Evolutionary conservation across 1,140 invertebrate species (phyloP).

Genomic region (Stegodyphus mimosarum): DNA sequence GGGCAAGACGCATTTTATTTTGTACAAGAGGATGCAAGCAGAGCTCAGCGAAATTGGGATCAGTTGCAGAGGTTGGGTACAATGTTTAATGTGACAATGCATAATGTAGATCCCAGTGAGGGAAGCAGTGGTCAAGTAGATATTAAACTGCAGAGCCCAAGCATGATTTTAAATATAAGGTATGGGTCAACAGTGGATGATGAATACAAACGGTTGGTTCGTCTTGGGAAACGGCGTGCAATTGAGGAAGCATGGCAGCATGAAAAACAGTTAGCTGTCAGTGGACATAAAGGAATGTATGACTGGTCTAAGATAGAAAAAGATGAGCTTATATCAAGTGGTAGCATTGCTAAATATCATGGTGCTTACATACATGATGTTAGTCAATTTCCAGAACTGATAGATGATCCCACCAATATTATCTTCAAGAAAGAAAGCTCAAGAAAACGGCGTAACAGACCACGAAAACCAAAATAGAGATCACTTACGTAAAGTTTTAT

Average conservation of each 20-base stretch:
- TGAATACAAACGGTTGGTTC: conserved; percentile 86
- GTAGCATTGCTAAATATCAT: conserved; percentile 84
- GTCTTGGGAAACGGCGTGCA: conserved; percentile 87
- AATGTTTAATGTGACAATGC: conserved; percentile 93
- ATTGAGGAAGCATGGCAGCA: conserved; percentile 91
- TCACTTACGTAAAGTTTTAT: neutral
- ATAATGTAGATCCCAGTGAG: conserved; percentile 61
- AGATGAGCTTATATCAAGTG: conserved; percentile 87
- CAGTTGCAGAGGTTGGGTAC: conserved; percentile 78
- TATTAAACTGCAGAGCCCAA: conserved; percentile 68
- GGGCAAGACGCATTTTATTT: conserved; percentile 95
- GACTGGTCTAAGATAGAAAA: conserved; percentile 78
- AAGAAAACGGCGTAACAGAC: conserved; percentile 62
- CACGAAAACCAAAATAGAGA: conserved; percentile 60
- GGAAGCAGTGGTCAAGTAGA: conserved; percentile 64
- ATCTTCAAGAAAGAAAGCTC: conserved; percentile 75
- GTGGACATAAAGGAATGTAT: conserved; percentile 73
- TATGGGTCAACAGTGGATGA: conserved; percentile 91
- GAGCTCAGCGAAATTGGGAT: conserved; percentile 86
- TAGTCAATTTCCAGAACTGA: conserved; percentile 87
- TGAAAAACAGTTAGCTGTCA: conserved; percentile 82
- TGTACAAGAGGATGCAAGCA: conserved; percentile 90
- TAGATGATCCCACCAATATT: conserved; percentile 95
- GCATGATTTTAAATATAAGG: conserved; percentile 70
- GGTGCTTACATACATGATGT: conserved; percentile 92